Conservation (phyloP, 2,888 invertebrate genomes). For the Antheraea yamamai region DNA sequence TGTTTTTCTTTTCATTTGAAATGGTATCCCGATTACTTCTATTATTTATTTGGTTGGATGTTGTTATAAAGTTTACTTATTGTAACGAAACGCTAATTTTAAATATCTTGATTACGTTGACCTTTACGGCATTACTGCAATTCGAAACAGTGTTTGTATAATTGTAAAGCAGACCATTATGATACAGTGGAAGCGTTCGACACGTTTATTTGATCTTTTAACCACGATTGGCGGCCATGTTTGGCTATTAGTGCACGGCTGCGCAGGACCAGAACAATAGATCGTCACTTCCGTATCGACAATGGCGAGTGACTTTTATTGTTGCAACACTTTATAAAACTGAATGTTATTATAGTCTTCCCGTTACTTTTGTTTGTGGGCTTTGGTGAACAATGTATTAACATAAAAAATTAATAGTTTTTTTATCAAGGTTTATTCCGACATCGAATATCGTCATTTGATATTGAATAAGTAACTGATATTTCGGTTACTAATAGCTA, state of each 20-base stretch:
- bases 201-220: constrained; percentile 19
- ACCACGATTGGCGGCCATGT: constrained; percentile 15
- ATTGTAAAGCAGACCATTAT: not conserved
- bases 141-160: constrained; percentile 2
- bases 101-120: not conserved
- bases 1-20: too few relatives aligned
- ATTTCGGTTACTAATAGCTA: not conserved
- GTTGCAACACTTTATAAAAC: constrained; percentile 18
- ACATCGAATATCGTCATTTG: not conserved
- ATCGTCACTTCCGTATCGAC: constrained; percentile 21
- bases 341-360: constrained; percentile 2
- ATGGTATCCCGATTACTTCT: not conserved
- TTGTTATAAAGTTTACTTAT: not conserved
- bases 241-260: constrained; percentile 17
- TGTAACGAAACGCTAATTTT: not conserved
- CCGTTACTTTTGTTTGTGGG: not conserved
- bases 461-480: not conserved
- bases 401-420: not conserved
- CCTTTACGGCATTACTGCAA: constrained; percentile 11
- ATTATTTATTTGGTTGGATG: not conserved
- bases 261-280: constrained; percentile 24
- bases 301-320: constrained; percentile 23
- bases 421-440: not conserved
- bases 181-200: constrained; percentile 10
- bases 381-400: not conserved